phyloP scores from a whole-genome alignment of 2,797 vertebrate genomes.

The Takifugu ocellatus region DNA sequence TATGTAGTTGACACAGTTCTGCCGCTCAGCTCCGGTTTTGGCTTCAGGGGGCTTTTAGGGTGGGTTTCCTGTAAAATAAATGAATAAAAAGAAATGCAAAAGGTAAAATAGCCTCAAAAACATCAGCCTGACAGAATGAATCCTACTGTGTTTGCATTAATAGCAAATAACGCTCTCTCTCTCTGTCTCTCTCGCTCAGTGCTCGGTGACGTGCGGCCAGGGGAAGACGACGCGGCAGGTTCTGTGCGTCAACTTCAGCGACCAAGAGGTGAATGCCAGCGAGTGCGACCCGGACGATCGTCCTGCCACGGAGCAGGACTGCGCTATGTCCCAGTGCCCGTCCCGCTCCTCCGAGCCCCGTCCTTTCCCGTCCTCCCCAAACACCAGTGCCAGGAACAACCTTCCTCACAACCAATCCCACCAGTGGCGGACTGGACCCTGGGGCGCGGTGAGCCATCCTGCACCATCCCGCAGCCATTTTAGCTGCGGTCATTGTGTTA shows the following conservation, averaged over 20 bases:
- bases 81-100: not conserved
- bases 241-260: conserved; percentile 88
- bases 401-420: conserved; percentile 77
- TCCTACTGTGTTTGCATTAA: not conserved
- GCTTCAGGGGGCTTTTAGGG: not conserved
- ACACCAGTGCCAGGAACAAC: conserved; percentile 72
- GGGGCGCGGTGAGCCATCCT: conserved; percentile 89
- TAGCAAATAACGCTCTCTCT: not conserved
- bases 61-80: not conserved
- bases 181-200: conserved; percentile 70
- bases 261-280: conserved; percentile 83
- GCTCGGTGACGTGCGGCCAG: conserved; percentile 94
- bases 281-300: conserved; percentile 91
- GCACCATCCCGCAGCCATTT: not conserved
- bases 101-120: not conserved
- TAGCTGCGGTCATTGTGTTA: no score
- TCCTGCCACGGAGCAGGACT: conserved; percentile 88
- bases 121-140: not conserved
- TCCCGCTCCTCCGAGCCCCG: conserved; percentile 76
- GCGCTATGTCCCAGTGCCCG: conserved; percentile 90
- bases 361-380: conserved; percentile 62
- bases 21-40: conserved; percentile 2
- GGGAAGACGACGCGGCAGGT: conserved; percentile 91
- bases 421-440: conserved; percentile 96
- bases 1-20: conserved; percentile 8